Evolutionary conservation across 2,888 invertebrate species (phyloP).

Genomic region (Andrena minutula): DNA sequence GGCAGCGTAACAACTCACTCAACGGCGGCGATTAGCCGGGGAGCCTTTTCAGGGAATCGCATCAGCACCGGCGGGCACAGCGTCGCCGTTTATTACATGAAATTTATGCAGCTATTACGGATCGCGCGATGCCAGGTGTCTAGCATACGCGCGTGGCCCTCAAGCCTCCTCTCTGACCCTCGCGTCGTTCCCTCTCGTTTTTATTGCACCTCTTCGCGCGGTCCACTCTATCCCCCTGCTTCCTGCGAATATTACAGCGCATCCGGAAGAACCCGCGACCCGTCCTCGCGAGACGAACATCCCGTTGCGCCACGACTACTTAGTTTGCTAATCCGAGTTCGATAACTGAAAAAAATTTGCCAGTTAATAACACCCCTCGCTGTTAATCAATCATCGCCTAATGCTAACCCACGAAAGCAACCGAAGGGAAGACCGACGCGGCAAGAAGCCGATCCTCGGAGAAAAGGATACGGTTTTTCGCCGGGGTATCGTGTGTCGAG

Average conservation of each 20-base stretch:
- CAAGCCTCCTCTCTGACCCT: slow-evolving; percentile 61
- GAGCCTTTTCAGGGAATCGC: slow-evolving; percentile 52
- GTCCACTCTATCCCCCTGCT: slow-evolving; percentile 20
- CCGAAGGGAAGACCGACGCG: background rate
- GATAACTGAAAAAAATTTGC: background rate
- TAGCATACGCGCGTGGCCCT: slow-evolving; percentile 52
- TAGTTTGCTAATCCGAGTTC: background rate
- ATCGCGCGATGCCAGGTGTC: slow-evolving; percentile 64
- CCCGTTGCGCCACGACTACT: background rate
- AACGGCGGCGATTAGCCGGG: slow-evolving; percentile 20
- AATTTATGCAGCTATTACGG: slow-evolving; percentile 70
- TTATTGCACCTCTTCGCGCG: slow-evolving; percentile 46
- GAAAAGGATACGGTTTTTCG: slow-evolving; percentile 9
- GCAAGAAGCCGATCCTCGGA: background rate
- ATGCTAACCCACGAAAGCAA: background rate
- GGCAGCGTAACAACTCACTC: slow-evolving; percentile 27
- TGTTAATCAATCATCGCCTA: slow-evolving; percentile 34
- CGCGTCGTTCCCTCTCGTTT: slow-evolving; percentile 58
- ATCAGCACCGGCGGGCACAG: slow-evolving; percentile 31
- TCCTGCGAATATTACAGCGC: background rate
- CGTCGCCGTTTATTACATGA: slow-evolving; percentile 63
- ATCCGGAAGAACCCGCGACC: background rate
- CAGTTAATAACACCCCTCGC: slow-evolving; percentile 1
- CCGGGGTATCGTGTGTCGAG: background rate
- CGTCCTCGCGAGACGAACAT: background rate